Evolutionary conservation across 2,113 vertebrate genomes (phyloP), one percentile per base, ranked within the genome.

Genomic region (Hepsetus odoe): DNA sequence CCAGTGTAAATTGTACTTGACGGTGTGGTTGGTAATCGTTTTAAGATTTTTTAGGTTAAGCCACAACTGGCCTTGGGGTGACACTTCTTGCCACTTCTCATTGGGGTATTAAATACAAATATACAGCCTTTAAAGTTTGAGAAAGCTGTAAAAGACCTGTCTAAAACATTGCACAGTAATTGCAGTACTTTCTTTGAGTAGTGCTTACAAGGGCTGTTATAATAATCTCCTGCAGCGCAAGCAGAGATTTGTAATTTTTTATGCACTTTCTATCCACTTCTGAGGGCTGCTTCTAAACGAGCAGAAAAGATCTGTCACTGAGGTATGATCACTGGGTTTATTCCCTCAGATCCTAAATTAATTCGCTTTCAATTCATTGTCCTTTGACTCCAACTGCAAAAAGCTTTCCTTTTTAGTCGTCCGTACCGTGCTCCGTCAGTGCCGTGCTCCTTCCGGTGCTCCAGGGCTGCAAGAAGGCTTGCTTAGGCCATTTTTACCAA

Each of bases 361-460:
- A 77, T 73, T 58, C 18, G 22, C 53, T 62, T 58, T 61, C 33
- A 68, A 68, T 77, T 68, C 74, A 26, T 28, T 44, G 28, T 62
- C 61, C 66, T 68, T 77, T 53, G 13, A 46, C 67, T 56, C 26
- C 8, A 76, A 46, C 42, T 6, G 10, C 28, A 3, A 7, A 59
- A 32, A 28, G 24, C 18, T 51, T 22, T 16, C 26, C 20, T 56
- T 32, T 66, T 76, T 62, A 70, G 74, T 33, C 46, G 58, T 5
- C 26, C 8, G 20, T n/a, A n/a, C n/a, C n/a, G n/a, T n/a, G 20
- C 30, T 49, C 53, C 12, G 20, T 35, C 24, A 14, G 59, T 5
- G 1, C 26, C 22, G 38, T 53, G 33, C 44, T 80, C 35, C 10
- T 65, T 58, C 49, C 8, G 61, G 65, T 58, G 74, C 32, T 73